phyloP scores from a whole-genome alignment of 2,797 vertebrate genomes.

The Neostethus bicornis region DNA sequence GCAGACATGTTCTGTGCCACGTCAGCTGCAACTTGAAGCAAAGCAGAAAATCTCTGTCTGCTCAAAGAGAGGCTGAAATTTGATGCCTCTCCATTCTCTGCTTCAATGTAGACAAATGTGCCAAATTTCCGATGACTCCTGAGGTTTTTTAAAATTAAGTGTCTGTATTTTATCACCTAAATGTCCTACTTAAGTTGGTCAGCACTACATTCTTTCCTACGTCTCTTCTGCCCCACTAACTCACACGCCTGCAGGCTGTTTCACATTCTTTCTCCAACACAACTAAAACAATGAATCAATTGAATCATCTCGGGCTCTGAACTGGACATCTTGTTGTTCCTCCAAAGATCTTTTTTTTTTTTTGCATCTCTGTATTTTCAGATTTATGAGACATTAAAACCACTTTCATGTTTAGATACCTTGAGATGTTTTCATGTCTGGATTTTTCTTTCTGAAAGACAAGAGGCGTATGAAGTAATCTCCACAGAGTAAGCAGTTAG shows the following conservation, averaged over 20 bases:
- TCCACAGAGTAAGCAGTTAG: conserved; percentile 70
- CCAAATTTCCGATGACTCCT: conserved; percentile 1
- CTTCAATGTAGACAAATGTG: not conserved
- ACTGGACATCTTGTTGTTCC: conserved; percentile 15
- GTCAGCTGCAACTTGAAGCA: conserved; percentile 53
- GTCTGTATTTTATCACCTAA: not conserved
- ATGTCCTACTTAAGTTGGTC: not conserved
- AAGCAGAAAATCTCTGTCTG: conserved; percentile 23
- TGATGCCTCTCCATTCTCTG: conserved; percentile 25
- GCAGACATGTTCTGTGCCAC: conserved; percentile 66
- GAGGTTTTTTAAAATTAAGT: not conserved
- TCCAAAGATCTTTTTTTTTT: conserved; percentile 17
- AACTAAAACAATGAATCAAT: conserved; percentile 31
- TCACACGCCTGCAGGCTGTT: conserved; percentile 24
- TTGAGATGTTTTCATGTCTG: conserved; percentile 90
- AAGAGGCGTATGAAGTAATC: conserved; percentile 87
- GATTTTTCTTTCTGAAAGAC: conserved; percentile 99
- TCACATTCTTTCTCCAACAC: conserved; percentile 5
- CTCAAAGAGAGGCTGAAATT: conserved; percentile 40
- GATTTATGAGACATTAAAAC: conserved; percentile 50
- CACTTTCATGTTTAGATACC: conserved; percentile 82
- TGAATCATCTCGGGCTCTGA: conserved; percentile 18
- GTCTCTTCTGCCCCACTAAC: not conserved
- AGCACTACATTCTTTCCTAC: not conserved
- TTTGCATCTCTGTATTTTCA: conserved; percentile 25